Evolutionary conservation across 2,888 invertebrate species (phyloP), one percentile per base, ranked within the genome.

Genomic region (Mythimna loreyi): DNA sequence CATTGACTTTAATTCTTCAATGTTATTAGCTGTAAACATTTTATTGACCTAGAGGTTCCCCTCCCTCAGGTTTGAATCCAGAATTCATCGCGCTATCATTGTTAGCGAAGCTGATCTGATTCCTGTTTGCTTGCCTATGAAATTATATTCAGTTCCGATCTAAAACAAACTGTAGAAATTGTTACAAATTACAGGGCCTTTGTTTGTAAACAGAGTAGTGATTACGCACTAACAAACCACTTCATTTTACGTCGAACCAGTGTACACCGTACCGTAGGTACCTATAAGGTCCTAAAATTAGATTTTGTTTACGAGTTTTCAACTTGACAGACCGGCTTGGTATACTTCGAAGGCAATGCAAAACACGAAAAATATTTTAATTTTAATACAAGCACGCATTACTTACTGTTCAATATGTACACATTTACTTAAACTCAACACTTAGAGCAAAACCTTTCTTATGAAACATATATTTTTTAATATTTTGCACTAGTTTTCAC

Each of bases 401-500:
- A 84, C 82, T 84, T 79, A 84, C 82, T 72, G 61, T 61, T 74
- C 7, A 62, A 61, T 53, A 63, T 66, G 45, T 49, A 75, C 67
- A 73, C 59, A 55, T 68, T 50, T 55, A 65, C 23, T 21, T 43
- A 25, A 78, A 62, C 66, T 57, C 49, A 47, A 72, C 64, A 78
- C 78, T 60, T 30, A 58, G n/a, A 61, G 9, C 28, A 57, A 63
- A 60, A 9, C 3, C 40, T 68, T 52, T 52, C 6, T 36, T 0
- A 23, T n/a, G 40, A 69, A 33, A 61, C 63, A 50, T 9, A 2
- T 45, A 56, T 23, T 50, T 61, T 57, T 40, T n/a, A 33, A 68
- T 69, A 69, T 72, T 64, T 73, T 56, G 72, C 81, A 76, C 72
- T 67, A 68, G 52, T 75, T 75, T 74, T 67, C 83, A 81, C 77